Percentiles rank a stretch among this genome's conserved stretches.
phyloP scores from a whole-genome alignment of 2,113 vertebrate genomes.

The Anarrhichthys ocellatus region DNA sequence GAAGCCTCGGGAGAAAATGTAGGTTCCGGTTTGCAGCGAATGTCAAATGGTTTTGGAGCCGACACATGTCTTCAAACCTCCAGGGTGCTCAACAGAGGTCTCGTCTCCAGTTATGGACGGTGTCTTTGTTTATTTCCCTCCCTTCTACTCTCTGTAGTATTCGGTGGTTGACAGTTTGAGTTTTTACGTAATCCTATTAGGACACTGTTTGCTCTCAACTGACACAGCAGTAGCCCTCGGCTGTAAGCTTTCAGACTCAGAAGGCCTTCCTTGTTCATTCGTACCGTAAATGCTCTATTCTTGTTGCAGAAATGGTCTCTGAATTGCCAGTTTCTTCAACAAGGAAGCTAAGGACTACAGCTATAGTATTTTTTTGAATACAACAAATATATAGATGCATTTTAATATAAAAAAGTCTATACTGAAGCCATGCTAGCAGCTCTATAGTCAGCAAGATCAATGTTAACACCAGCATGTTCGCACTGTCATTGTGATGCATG shows the following conservation, averaged over 20 bases:
- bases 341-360: not conserved
- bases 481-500: not conserved
- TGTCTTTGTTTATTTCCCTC: not conserved
- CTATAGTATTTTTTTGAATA: not conserved
- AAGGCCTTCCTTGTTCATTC: not conserved
- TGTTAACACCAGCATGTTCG: not conserved
- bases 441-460: not conserved
- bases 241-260: slow-evolving; percentile 5
- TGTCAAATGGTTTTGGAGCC: not conserved
- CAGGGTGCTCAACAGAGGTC: not conserved
- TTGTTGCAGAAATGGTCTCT: not conserved
- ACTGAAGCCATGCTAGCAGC: not conserved
- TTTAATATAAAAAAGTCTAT: not conserved
- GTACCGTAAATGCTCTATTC: not conserved
- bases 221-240: slow-evolving; percentile 23
- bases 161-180: slow-evolving; percentile 39
- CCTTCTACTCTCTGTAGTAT: not conserved
- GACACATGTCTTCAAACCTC: not conserved
- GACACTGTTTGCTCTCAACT: slow-evolving; percentile 24
- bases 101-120: not conserved
- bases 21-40: not conserved
- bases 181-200: slow-evolving; percentile 46
- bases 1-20: not conserved
- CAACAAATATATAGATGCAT: not conserved
- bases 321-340: not conserved